Percentiles rank a stretch among this genome's conserved stretches.
Evolutionary conservation across 2,888 invertebrate species (phyloP).

Genomic region (Oeneis ivallda): DNA sequence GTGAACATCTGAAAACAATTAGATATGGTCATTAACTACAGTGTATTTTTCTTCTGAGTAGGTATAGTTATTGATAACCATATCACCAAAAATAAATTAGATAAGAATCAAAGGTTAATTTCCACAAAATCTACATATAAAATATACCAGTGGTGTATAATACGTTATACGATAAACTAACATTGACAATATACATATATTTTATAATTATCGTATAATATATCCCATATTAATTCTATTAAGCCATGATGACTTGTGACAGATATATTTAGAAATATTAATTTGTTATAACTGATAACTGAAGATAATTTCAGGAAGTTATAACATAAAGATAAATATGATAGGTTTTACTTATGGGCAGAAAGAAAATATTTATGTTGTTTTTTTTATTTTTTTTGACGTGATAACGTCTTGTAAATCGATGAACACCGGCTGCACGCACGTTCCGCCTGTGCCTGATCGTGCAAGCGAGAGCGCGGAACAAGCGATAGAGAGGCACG

Average conservation of each 20-base stretch:
- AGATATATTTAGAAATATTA: slow-evolving; percentile 34
- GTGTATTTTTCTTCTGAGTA: background rate
- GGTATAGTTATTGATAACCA: slow-evolving; percentile 14
- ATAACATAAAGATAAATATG: no score
- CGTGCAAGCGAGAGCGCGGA: no score
- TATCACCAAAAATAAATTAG: slow-evolving; percentile 17
- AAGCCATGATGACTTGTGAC: slow-evolving; percentile 63
- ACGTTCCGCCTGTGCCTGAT: no score
- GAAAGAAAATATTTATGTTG: no score
- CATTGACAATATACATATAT: slow-evolving; percentile 23
- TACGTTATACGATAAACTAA: slow-evolving; percentile 14
- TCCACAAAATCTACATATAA: slow-evolving; percentile 16
- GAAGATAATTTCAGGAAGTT: no score
- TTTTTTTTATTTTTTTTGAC: no score
- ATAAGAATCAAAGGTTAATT: slow-evolving; percentile 7
- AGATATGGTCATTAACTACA: slow-evolving; percentile 20
- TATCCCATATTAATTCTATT: slow-evolving; percentile 57
- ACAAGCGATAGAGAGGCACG: no score
- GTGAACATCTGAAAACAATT: slow-evolving; percentile 25
- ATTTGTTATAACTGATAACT: no score
- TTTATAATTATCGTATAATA: slow-evolving; percentile 23
- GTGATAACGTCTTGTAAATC: no score
- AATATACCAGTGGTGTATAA: slow-evolving; percentile 12
- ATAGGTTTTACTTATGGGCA: no score
- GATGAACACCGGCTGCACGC: no score